These are phyloP conservation scores for Neomicropteryx cornuta DNA, from an alignment of 1,140 invertebrate genomes.

Conservation along the genomic window DNA sequence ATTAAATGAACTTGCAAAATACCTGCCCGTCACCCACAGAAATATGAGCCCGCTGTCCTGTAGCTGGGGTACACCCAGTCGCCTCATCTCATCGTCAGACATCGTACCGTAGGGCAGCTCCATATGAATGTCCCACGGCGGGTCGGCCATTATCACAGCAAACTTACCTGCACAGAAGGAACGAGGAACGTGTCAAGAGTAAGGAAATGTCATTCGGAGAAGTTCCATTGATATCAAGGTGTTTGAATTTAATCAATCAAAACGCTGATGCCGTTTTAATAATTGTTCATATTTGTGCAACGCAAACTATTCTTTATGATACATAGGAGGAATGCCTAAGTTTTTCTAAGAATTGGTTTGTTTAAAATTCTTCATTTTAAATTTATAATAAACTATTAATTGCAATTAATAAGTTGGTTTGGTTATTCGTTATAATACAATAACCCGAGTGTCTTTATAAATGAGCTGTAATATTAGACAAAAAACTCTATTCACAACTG, in stretches of 20 bases:
- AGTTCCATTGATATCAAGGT: slow-evolving; percentile 1
- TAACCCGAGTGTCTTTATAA: too few species aligned
- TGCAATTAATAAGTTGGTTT: too few species aligned
- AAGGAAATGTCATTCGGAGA: slow-evolving; percentile 9
- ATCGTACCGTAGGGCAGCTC: slow-evolving; percentile 98
- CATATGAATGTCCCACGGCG: slow-evolving; percentile 98
- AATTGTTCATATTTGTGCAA: too few species aligned
- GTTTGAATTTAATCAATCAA: slow-evolving; percentile 4
- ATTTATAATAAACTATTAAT: too few species aligned
- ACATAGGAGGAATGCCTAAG: too few species aligned
- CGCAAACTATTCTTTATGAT: too few species aligned
- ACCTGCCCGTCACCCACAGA: slow-evolving; percentile 92
- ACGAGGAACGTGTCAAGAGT: slow-evolving; percentile 5
- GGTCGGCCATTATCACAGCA: slow-evolving; percentile 91
- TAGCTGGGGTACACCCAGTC: slow-evolving; percentile 76
- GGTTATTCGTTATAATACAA: too few species aligned
- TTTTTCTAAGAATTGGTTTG: too few species aligned
- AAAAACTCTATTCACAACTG: too few species aligned
- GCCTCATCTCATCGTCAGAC: slow-evolving; percentile 97
- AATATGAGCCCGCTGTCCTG: slow-evolving; percentile 96
- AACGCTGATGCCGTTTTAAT: background rate
- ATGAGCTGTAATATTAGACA: too few species aligned
- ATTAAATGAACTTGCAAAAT: too few species aligned
- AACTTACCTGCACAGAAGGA: slow-evolving; percentile 55
- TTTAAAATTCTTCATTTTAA: too few species aligned